phyloP scores from a whole-genome alignment of 2,888 invertebrate genomes.

The Patella pellucida region DNA sequence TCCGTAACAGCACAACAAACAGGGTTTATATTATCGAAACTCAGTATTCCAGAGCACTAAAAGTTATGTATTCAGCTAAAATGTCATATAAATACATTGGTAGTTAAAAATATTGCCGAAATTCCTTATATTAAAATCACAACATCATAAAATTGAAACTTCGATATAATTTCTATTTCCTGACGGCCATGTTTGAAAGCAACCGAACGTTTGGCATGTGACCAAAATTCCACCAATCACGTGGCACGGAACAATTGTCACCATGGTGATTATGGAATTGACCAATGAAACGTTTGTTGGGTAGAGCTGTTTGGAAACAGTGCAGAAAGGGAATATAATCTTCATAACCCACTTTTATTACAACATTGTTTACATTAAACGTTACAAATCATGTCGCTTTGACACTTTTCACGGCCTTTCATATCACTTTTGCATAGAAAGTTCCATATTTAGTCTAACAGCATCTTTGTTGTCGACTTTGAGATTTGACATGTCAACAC shows the following conservation, averaged over 20 bases:
- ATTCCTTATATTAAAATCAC: neutral
- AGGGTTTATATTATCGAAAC: neutral
- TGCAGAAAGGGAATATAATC: too few species aligned
- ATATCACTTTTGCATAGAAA: too few species aligned
- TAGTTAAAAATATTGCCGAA: too few species aligned
- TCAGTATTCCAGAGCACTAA: neutral
- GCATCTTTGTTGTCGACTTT: too few species aligned
- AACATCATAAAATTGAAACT: conserved; percentile 16
- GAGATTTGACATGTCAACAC: too few species aligned
- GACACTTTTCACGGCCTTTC: too few species aligned
- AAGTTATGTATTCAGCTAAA: neutral
- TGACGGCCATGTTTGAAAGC: conserved; percentile 66
- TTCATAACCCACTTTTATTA: too few species aligned
- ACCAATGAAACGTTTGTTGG: conserved; percentile 55
- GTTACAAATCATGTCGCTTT: too few species aligned
- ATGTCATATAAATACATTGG: too few species aligned
- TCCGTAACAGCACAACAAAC: neutral
- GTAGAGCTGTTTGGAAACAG: conserved; percentile 7
- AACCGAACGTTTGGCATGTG: conserved; percentile 54
- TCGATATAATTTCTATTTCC: conserved; percentile 21
- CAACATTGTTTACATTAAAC: too few species aligned
- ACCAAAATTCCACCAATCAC: conserved; percentile 50
- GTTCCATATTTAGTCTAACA: too few species aligned
- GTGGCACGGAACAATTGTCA: conserved; percentile 53
- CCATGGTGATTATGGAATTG: conserved; percentile 60